Evolutionary conservation across 2,888 invertebrate species (phyloP).

Genomic region (Cosmorhoe ocellata): DNA sequence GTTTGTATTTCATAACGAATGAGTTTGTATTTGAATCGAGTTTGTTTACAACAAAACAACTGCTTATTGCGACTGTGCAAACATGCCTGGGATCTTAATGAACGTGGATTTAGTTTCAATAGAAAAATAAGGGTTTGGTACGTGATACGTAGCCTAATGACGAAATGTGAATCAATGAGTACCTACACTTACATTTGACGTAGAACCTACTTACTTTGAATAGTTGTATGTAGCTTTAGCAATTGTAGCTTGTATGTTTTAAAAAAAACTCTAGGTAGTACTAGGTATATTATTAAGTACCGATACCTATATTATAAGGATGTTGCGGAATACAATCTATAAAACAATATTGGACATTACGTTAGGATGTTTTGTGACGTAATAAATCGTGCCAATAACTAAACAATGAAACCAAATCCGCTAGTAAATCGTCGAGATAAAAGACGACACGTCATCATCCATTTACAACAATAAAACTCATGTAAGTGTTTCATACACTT

Average conservation of each 20-base stretch:
- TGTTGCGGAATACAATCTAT: neutral
- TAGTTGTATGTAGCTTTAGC: too few species aligned
- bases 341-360: constrained; percentile 5
- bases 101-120: neutral
- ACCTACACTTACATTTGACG: too few species aligned
- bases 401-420: constrained; percentile 22
- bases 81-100: neutral
- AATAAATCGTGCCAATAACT: constrained; percentile 21
- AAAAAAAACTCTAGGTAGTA: too few species aligned
- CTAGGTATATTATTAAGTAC: too few species aligned
- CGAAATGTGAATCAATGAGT: too few species aligned
- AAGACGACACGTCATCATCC: constrained; percentile 48
- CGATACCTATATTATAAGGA: too few species aligned
- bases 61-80: neutral
- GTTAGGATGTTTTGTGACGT: constrained; percentile 4
- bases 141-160: too few species aligned
- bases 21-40: constrained; percentile 17
- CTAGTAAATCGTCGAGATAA: constrained; percentile 38
- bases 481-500: constrained; percentile 79
- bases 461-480: constrained; percentile 65
- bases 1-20: constrained; percentile 17
- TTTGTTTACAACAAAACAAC: constrained; percentile 7
- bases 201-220: too few species aligned
- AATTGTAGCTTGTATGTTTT: too few species aligned
- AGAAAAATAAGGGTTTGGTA: neutral